These are phyloP conservation scores for Rhinolophus ferrumequinum DNA, from an alignment of 2,113 vertebrate genomes.

Conservation along the genomic window DNA sequence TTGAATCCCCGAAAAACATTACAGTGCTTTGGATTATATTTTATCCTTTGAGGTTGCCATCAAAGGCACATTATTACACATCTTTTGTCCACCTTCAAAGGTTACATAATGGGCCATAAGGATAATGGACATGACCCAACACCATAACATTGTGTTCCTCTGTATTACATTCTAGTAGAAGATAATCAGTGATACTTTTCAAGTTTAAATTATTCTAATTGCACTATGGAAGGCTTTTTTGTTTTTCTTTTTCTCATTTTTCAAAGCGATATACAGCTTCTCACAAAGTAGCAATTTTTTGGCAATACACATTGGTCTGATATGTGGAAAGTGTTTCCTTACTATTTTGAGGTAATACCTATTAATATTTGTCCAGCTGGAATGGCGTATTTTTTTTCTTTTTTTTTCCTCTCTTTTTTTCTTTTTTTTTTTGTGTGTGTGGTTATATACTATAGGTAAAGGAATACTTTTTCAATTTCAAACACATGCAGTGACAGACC, in stretches of 20 bases:
- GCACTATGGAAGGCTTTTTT: slow-evolving; percentile 10
- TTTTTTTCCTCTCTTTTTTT: too few relatives aligned
- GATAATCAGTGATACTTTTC: not conserved
- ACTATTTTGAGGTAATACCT: slow-evolving; percentile 72
- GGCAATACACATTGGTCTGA: slow-evolving; percentile 51
- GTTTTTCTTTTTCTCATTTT: slow-evolving; percentile 29
- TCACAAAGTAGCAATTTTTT: slow-evolving; percentile 65
- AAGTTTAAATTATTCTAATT: slow-evolving; percentile 51
- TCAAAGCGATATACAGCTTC: slow-evolving; percentile 41
- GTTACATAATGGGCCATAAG: not conserved
- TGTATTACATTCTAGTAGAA: not conserved
- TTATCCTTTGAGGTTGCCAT: slow-evolving; percentile 3
- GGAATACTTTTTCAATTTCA: slow-evolving; percentile 77
- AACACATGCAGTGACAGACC: slow-evolving; percentile 83
- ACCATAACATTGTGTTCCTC: not conserved
- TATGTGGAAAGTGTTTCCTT: slow-evolving; percentile 65
- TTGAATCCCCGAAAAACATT: not conserved
- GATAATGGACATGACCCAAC: not conserved
- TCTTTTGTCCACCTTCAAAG: not conserved
- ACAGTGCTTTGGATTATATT: not conserved
- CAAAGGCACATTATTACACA: not conserved
- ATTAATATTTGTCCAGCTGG: slow-evolving; percentile 75
- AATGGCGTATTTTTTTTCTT: not conserved
- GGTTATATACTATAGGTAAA: slow-evolving; percentile 77
- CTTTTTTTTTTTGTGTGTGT: not conserved